Evolutionary conservation across 2,113 vertebrate species (phyloP).

Genomic region (Tretioscincus oriximinensis): DNA sequence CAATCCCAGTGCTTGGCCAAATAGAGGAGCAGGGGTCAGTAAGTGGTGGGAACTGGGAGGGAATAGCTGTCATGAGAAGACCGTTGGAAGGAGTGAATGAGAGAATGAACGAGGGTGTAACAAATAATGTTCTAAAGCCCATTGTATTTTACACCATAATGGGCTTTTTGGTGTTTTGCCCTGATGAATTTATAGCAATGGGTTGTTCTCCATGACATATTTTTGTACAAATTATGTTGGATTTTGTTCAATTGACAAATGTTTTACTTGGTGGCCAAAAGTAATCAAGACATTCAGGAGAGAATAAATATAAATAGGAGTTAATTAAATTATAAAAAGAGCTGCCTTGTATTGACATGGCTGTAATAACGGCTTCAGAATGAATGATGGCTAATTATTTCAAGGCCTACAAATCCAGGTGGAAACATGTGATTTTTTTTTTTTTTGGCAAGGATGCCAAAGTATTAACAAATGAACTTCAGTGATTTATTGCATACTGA

Average conservation of each 20-base stretch:
- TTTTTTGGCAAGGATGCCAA: slow-evolving; percentile 32
- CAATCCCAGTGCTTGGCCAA: no score
- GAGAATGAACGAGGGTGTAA: not conserved
- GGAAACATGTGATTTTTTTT: slow-evolving; percentile 45
- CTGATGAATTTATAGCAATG: not conserved
- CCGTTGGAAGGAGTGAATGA: not conserved
- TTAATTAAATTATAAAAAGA: slow-evolving; percentile 49
- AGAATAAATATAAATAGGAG: slow-evolving; percentile 37
- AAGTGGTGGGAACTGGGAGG: no score
- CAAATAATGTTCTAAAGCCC: not conserved
- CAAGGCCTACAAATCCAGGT: slow-evolving; percentile 44
- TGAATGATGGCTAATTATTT: slow-evolving; percentile 41
- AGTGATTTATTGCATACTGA: slow-evolving; percentile 35
- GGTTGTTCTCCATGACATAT: not conserved
- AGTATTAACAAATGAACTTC: slow-evolving; percentile 24
- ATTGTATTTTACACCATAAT: no score
- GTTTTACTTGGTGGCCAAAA: slow-evolving; percentile 29
- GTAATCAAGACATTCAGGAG: slow-evolving; percentile 34
- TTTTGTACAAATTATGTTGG: slow-evolving; percentile 9
- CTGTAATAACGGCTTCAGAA: slow-evolving; percentile 45
- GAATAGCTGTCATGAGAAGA: not conserved
- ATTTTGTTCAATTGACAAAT: slow-evolving; percentile 33
- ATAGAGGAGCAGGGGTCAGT: no score
- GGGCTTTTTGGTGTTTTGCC: not conserved
- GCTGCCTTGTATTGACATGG: slow-evolving; percentile 47